Evolutionary conservation across 2,888 invertebrate species (phyloP).

Genomic region (Andrena chrysosceles): DNA sequence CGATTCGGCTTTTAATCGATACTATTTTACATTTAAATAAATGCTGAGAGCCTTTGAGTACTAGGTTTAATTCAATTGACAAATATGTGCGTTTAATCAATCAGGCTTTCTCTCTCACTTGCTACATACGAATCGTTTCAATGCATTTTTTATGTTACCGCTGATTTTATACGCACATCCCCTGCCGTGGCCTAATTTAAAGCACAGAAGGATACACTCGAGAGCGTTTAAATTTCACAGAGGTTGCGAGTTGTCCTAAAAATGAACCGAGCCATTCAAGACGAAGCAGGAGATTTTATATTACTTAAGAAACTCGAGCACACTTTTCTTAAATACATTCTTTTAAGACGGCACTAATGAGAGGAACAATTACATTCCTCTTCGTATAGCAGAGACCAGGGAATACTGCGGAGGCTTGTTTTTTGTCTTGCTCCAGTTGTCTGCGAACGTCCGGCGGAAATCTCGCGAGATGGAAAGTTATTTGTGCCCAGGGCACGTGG

Average conservation of each 20-base stretch:
- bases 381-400: not conserved
- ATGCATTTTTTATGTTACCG: not conserved
- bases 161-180: not conserved
- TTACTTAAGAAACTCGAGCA: not conserved
- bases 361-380: constrained; percentile 37
- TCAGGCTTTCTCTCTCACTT: too few relatives aligned
- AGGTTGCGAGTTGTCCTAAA: not conserved
- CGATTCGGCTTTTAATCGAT: too few relatives aligned
- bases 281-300: not conserved
- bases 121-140: not conserved
- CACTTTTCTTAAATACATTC: constrained; percentile 15
- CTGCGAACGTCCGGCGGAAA: constrained; percentile 30
- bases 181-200: not conserved
- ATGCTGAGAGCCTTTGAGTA: too few relatives aligned
- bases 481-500: constrained; percentile 29
- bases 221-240: not conserved
- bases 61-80: too few relatives aligned
- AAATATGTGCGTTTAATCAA: too few relatives aligned
- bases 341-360: constrained; percentile 37
- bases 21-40: too few relatives aligned
- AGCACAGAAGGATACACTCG: not conserved
- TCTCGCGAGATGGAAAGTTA: constrained; percentile 43
- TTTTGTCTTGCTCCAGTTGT: constrained; percentile 14
- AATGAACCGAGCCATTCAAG: not conserved
- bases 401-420: not conserved